These are phyloP conservation scores for Trigoniulus corallinus DNA, from an alignment of 1,140 invertebrate genomes.

Conservation along the genomic window DNA sequence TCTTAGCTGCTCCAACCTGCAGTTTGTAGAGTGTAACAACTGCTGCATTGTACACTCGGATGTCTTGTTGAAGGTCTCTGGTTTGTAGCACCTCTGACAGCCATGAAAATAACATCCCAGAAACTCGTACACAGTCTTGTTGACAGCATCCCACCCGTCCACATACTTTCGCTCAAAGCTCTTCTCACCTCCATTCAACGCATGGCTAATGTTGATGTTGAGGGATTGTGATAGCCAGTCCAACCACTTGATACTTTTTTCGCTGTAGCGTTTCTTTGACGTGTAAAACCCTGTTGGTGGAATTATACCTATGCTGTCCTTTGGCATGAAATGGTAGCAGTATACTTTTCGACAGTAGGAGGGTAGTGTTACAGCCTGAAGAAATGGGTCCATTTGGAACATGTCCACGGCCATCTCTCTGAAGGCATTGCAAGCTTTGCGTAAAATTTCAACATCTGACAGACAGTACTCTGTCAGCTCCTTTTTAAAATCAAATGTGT, in stretches of 20 bases:
- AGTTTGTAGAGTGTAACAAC: slow-evolving; percentile 9
- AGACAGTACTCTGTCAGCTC: slow-evolving; percentile 3
- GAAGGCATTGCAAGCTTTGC: slow-evolving; percentile 4
- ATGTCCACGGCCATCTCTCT: background rate
- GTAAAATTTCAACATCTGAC: slow-evolving; percentile 8
- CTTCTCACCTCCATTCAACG: background rate
- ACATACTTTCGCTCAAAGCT: slow-evolving; percentile 1
- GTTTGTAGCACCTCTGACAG: slow-evolving; percentile 12
- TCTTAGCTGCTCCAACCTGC: slow-evolving; percentile 6
- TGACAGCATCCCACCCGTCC: slow-evolving; percentile 1
- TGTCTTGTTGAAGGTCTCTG: background rate
- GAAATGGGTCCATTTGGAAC: slow-evolving; percentile 3
- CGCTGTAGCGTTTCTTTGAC: background rate
- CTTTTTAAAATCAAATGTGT: slow-evolving; percentile 3
- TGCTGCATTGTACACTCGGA: slow-evolving; percentile 6
- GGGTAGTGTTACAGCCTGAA: slow-evolving; percentile 7
- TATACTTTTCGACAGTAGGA: slow-evolving; percentile 4
- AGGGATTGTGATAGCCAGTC: slow-evolving; percentile 2
- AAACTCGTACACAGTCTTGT: slow-evolving; percentile 11
- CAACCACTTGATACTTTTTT: slow-evolving; percentile 2
- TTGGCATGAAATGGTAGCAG: background rate
- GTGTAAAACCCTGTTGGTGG: slow-evolving; percentile 3
- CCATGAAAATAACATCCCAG: slow-evolving; percentile 16
- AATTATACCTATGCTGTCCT: slow-evolving; percentile 5
- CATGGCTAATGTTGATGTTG: slow-evolving; percentile 2